A percentile compares a stretch with the other conserved stretches of the same genome.
Evolutionary conservation across 2,797 vertebrate genomes (phyloP).

Genomic region (Onychomys arenicola): DNA sequence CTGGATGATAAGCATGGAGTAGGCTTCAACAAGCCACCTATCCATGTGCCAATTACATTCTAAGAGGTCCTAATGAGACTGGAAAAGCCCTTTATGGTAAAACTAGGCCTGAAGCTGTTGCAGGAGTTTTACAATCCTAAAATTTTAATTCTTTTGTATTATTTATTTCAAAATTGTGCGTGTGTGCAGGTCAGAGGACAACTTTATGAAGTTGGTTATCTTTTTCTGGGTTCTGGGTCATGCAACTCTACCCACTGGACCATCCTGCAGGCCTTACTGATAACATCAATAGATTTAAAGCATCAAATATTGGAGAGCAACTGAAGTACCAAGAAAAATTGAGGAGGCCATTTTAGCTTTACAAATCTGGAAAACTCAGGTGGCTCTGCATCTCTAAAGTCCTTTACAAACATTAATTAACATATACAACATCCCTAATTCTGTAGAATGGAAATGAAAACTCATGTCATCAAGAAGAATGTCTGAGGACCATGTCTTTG

Average conservation of each 20-base stretch:
- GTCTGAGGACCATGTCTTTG: conserved; percentile 11
- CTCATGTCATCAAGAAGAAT: background rate
- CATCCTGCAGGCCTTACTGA: background rate
- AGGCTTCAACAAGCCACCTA: background rate
- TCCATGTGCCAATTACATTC: background rate
- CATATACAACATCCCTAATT: background rate
- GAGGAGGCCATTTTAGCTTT: conserved; percentile 1
- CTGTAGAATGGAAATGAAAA: background rate
- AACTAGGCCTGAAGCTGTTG: background rate
- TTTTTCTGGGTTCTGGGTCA: background rate
- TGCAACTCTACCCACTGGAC: background rate
- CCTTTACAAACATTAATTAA: background rate
- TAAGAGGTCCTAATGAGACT: background rate
- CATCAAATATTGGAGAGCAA: background rate
- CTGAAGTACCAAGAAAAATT: background rate
- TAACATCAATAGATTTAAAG: background rate
- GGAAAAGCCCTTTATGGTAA: background rate
- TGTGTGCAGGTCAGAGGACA: background rate
- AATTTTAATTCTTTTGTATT: background rate
- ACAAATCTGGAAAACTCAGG: background rate
- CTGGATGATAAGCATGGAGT: background rate
- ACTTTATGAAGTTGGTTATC: background rate
- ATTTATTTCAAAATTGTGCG: background rate
- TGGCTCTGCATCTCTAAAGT: background rate
- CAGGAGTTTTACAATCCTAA: background rate